phyloP scores from a whole-genome alignment of 53 echinoderm and acorn worm species.

The Zoroaster sp. region DNA sequence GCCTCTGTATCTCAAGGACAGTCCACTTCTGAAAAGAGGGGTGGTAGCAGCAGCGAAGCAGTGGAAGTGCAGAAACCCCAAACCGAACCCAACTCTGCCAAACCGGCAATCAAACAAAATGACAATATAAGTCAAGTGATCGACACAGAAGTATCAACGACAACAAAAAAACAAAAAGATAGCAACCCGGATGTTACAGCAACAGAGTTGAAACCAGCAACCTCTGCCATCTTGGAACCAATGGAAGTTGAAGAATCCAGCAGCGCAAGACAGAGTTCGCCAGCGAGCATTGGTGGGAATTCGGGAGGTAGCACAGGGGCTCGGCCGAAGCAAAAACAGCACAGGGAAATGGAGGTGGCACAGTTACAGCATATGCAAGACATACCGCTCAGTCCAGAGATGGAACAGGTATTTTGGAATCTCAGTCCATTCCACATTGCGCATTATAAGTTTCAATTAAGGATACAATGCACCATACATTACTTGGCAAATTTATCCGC shows the following conservation, averaged over 20 bases:
- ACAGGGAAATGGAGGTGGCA: not conserved
- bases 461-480: no score
- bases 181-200: not conserved
- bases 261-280: not conserved
- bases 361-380: not conserved
- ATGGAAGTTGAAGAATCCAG: conserved; percentile 17
- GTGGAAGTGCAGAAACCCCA: not conserved
- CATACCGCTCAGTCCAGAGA: conserved; percentile 8
- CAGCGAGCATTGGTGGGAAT: not conserved
- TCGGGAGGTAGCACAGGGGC: not conserved
- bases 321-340: not conserved
- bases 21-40: not conserved
- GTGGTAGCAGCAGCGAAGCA: not conserved
- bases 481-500: no score
- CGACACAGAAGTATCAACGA: not conserved
- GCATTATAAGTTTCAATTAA: no score
- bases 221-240: not conserved
- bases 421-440: no score
- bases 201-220: not conserved
- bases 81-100: not conserved
- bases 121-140: not conserved
- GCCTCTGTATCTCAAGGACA: conserved; percentile 7
- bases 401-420: conserved; percentile 44
- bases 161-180: not conserved
- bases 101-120: conserved; percentile 10